Conservation (phyloP, 2,888 invertebrate genomes). For the Acronicta psi region DNA sequence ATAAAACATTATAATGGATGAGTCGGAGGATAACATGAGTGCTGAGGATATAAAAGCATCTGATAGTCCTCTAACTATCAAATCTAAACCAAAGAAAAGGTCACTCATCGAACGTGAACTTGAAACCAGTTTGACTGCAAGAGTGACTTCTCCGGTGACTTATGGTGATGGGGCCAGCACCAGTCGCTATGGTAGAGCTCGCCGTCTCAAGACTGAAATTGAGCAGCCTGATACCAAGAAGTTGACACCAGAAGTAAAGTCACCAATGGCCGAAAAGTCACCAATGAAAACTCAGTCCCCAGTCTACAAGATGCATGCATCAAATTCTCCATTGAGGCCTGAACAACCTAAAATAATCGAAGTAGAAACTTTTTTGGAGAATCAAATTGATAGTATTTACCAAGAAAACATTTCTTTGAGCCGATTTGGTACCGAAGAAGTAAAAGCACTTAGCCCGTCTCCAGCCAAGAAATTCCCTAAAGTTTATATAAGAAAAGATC, state of each 20-base stretch:
- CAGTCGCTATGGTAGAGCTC: conserved; percentile 90
- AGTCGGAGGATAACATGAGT: conserved; percentile 76
- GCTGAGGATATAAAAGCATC: conserved; percentile 66
- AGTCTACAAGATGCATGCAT: conserved; percentile 81
- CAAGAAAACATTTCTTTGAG: conserved; percentile 78
- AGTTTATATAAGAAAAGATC: conserved; percentile 80
- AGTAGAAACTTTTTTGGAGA: conserved; percentile 64
- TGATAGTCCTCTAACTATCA: conserved; percentile 60
- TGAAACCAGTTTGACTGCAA: conserved; percentile 80
- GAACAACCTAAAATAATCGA: conserved; percentile 65
- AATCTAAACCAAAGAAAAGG: conserved; percentile 78
- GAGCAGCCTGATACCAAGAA: conserved; percentile 80
- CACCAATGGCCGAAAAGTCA: conserved; percentile 68
- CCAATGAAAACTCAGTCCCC: conserved; percentile 69
- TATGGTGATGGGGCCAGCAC: conserved; percentile 69
- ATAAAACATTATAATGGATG: conserved; percentile 72
- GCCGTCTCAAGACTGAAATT: conserved; percentile 84
- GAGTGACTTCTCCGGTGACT: conserved; percentile 76
- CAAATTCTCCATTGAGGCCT: conserved; percentile 73
- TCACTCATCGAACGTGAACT: conserved; percentile 82
- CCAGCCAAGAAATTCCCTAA: conserved; percentile 72
- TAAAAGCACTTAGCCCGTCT: conserved; percentile 55
- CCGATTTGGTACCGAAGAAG: conserved; percentile 72
- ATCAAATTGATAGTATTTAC: conserved; percentile 79
- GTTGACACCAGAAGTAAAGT: conserved; percentile 66